Conservation (phyloP, 1,140 invertebrate species). For the Drosophila kikkawai region DNA sequence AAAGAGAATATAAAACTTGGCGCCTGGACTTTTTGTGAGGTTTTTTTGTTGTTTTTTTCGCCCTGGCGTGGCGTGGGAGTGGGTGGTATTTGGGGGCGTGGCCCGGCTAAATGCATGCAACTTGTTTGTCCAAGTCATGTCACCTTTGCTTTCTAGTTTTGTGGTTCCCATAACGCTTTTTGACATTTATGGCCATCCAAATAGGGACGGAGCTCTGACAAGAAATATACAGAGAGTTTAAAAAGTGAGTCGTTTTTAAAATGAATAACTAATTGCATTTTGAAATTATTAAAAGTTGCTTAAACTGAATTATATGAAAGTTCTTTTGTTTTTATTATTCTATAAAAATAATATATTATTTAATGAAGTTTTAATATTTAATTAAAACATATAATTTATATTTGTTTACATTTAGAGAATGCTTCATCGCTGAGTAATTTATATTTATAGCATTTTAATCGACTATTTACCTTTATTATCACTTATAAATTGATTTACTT, state of each 20-base stretch:
- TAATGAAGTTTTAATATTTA: too few species aligned
- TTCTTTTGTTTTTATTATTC: not conserved
- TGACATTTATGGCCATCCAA: constrained; percentile 12
- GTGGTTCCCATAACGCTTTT: constrained; percentile 43
- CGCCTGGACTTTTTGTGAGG: constrained; percentile 38
- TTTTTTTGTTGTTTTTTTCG: not conserved
- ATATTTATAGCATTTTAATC: not conserved
- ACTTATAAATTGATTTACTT: not conserved
- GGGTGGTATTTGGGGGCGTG: constrained; percentile 20
- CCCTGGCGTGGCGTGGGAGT: not conserved
- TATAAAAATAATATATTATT: too few species aligned
- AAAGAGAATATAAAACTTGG: constrained; percentile 58
- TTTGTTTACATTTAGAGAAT: not conserved
- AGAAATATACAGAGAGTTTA: not conserved
- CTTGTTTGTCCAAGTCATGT: constrained; percentile 61
- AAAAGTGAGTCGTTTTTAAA: not conserved
- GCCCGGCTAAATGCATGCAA: constrained; percentile 34
- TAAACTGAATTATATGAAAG: not conserved
- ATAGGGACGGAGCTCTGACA: constrained; percentile 13
- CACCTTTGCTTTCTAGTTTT: constrained; percentile 41
- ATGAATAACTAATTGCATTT: too few species aligned
- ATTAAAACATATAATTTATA: not conserved
- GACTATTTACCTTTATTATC: not conserved
- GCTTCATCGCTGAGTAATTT: not conserved
- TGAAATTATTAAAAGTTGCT: not conserved